phyloP scores from a whole-genome alignment of 2,797 vertebrate species.

The Spheniscus humboldti region DNA sequence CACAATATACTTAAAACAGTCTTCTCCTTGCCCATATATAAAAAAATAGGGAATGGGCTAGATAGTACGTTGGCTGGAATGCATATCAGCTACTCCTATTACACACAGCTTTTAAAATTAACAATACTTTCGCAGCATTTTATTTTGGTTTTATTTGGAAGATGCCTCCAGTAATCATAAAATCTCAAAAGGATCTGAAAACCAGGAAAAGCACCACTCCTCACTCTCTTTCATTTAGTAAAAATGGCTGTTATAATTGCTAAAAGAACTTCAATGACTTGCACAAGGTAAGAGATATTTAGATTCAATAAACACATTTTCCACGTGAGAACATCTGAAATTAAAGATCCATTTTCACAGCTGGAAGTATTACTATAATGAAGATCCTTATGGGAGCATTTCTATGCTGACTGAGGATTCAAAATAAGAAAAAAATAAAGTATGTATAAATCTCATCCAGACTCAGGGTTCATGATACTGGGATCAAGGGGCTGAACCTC shows the following conservation, averaged over 20 bases:
- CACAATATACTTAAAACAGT: not conserved
- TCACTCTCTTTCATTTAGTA: not conserved
- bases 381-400: not conserved
- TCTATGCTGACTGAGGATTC: not conserved
- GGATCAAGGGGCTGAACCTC: not conserved
- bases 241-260: not conserved
- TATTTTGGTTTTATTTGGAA: not conserved
- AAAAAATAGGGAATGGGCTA: not conserved
- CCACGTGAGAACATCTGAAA: not conserved
- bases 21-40: not conserved
- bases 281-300: not conserved
- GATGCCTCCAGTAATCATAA: not conserved
- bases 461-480: not conserved
- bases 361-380: not conserved
- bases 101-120: not conserved
- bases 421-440: not conserved
- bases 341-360: not conserved
- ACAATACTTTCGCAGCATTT: not conserved
- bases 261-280: not conserved
- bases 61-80: not conserved
- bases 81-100: not conserved
- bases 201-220: not conserved
- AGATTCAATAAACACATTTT: not conserved
- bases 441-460: not conserved
- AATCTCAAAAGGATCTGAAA: not conserved